Evolutionary conservation across 2,888 invertebrate genomes (phyloP).

Genomic region (Thalpophila matura): DNA sequence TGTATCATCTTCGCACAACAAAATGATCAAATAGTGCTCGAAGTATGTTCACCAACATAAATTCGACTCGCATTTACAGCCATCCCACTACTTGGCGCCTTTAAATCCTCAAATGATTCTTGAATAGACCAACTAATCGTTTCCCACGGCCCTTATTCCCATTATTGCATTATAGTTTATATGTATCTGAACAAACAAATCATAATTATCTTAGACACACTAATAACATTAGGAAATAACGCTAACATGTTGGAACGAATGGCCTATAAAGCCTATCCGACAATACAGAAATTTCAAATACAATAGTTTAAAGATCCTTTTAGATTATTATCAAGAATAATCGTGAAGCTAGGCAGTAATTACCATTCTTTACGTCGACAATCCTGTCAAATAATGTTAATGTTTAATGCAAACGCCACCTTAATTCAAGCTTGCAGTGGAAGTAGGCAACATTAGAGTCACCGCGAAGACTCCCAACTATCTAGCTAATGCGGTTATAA

Average conservation of each 20-base stretch:
- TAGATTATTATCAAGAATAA: constrained; percentile 13
- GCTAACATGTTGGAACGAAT: constrained; percentile 11
- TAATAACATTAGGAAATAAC: constrained; percentile 26
- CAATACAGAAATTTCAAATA: not conserved
- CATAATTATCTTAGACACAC: constrained; percentile 44
- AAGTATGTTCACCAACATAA: constrained; percentile 2
- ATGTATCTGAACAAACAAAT: constrained; percentile 50
- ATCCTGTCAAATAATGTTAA: constrained; percentile 56
- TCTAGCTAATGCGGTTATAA: constrained; percentile 86
- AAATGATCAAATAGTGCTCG: not conserved
- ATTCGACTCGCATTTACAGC: constrained; percentile 26
- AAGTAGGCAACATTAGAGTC: constrained; percentile 70
- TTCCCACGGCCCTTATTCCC: constrained; percentile 55
- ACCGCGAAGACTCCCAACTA: constrained; percentile 73
- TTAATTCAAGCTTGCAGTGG: constrained; percentile 67
- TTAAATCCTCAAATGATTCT: constrained; percentile 26
- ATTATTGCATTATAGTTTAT: constrained; percentile 42
- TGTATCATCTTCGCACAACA: not conserved
- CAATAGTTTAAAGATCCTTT: constrained; percentile 9
- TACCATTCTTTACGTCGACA: constrained; percentile 47
- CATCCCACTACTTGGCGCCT: constrained; percentile 24
- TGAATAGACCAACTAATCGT: constrained; percentile 36
- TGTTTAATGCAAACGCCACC: constrained; percentile 70
- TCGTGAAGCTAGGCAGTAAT: constrained; percentile 17
- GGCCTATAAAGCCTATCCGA: not conserved